These are phyloP conservation scores for Hippoglossus stenolepis DNA, from an alignment of 2,113 vertebrate genomes.

Conservation along the genomic window DNA sequence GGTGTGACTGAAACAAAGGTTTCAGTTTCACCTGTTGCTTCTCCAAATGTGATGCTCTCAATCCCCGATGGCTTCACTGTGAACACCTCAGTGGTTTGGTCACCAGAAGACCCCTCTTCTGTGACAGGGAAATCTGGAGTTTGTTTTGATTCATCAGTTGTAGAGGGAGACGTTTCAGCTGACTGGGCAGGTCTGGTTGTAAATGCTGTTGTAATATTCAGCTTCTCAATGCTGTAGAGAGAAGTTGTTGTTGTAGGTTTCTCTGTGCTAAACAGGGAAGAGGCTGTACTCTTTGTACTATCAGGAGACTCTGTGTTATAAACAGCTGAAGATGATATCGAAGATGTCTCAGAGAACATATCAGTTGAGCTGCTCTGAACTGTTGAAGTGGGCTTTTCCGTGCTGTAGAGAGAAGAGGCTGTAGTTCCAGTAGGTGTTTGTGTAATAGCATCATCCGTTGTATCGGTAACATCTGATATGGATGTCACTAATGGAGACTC, in stretches of 20 bases:
- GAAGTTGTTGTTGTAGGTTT: conserved; percentile 31
- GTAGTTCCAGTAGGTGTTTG: not conserved
- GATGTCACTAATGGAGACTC: conserved; percentile 5
- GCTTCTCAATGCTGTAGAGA: conserved; percentile 51
- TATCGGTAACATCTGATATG: conserved; percentile 24
- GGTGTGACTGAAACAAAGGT: conserved; percentile 52
- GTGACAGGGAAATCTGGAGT: conserved; percentile 22
- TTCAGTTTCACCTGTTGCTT: conserved; percentile 67
- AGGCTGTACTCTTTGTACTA: conserved; percentile 3
- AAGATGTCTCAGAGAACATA: not conserved
- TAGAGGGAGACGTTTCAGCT: not conserved
- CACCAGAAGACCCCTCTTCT: conserved; percentile 38
- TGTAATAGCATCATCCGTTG: not conserved
- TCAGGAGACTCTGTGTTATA: not conserved
- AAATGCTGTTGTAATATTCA: conserved; percentile 18
- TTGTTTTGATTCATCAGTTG: conserved; percentile 30
- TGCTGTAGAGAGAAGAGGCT: conserved; percentile 24
- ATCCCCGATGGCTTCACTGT: conserved; percentile 22
- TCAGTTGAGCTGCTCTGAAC: not conserved
- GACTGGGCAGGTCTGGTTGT: conserved; percentile 14
- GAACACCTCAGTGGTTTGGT: conserved; percentile 25
- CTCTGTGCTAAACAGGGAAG: conserved; percentile 52
- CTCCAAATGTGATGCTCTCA: conserved; percentile 54
- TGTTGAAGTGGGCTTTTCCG: conserved; percentile 8
- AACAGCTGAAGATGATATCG: not conserved